Conservation (phyloP, 2,888 invertebrate species). For the Hipparchia sbordonii region DNA sequence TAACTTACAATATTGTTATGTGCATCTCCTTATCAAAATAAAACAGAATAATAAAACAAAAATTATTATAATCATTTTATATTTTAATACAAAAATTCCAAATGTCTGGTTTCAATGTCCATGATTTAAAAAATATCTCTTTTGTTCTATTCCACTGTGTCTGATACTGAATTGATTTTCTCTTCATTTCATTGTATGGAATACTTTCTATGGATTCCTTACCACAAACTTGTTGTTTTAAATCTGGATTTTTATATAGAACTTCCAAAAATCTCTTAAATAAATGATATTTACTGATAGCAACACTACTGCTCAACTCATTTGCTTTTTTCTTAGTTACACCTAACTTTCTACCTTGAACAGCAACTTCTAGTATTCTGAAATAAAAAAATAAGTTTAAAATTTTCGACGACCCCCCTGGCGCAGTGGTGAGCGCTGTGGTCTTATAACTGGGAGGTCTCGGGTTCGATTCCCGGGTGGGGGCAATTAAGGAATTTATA, state of each 20-base stretch:
- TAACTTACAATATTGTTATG: too few species aligned
- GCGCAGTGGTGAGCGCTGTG: too few species aligned
- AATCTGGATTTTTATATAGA: conserved; percentile 53
- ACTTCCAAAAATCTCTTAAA: conserved; percentile 73
- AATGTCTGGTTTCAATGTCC: conserved; percentile 82
- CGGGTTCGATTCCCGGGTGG: too few species aligned
- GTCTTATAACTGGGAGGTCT: too few species aligned
- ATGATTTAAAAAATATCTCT: conserved; percentile 74
- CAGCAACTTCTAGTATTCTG: conserved; percentile 87
- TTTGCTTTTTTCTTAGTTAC: conserved; percentile 86
- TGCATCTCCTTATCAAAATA: conserved; percentile 3
- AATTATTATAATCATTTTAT: conserved; percentile 30
- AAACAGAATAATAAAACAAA: neutral
- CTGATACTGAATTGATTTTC: conserved; percentile 53
- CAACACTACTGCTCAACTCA: conserved; percentile 67
- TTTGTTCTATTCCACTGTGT: conserved; percentile 73
- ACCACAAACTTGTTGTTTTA: conserved; percentile 48
- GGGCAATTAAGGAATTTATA: too few species aligned
- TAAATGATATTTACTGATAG: conserved; percentile 82
- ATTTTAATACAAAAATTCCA: conserved; percentile 63
- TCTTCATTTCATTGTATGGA: conserved; percentile 70
- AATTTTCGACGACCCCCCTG: too few species aligned
- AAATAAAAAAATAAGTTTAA: conserved; percentile 50
- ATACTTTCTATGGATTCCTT: conserved; percentile 46
- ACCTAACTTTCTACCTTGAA: conserved; percentile 91